Evolutionary conservation across 2,113 vertebrate genomes (phyloP), one percentile per base, ranked within the genome.

Genomic region (Psittacus erithacus): DNA sequence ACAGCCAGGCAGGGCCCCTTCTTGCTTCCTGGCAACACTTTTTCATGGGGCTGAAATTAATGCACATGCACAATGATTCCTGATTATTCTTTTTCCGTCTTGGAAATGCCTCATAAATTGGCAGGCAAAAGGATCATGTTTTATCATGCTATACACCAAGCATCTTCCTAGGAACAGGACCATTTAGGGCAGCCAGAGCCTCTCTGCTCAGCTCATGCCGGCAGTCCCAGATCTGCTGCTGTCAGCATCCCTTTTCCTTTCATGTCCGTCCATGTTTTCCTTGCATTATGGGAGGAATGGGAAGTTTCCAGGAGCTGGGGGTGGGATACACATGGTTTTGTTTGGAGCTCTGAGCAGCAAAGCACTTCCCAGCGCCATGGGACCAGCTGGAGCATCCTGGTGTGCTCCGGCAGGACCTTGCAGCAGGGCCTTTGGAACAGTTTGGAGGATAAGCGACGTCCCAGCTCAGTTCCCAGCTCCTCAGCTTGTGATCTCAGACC

Each of bases 331-430:
- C n/a, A 14, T 55, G 67, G 60, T 19, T 89, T 74, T 74, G 23
- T 85, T 63, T 55, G 38, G 35, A 88, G 53, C 41, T 84, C 35
- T 1, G 7, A 84, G 68, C 53, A 50, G 52, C 2, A 2, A 67
- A 38, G 1, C 3, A 17, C 50, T 68, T 60, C 53, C 73, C 50
- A 62, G 31, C 11, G 28, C 53, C 0, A 1, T 1, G 2, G 24
- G 20, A 19, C 39, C 11, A 22, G 9, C 59, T 65, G 79, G 44
- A 35, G 43, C 11, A 31, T 13, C 11, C 57, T 0, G 4, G 14
- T 2, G 2, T 23, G 76, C 53, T 62, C 35, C 3, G 1, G 38
- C 25, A 52, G n/a, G 19, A n/a, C 55, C 57, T 49, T 16, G 18
- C 27, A 13, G 33, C 55, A 59, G 57, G 33, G 35, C 6, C 33